Percentiles rank a stretch among this genome's conserved stretches.
These are phyloP conservation scores for Streptopelia turtur DNA, from an alignment of 2,797 vertebrate genomes.

Conservation along the genomic window DNA sequence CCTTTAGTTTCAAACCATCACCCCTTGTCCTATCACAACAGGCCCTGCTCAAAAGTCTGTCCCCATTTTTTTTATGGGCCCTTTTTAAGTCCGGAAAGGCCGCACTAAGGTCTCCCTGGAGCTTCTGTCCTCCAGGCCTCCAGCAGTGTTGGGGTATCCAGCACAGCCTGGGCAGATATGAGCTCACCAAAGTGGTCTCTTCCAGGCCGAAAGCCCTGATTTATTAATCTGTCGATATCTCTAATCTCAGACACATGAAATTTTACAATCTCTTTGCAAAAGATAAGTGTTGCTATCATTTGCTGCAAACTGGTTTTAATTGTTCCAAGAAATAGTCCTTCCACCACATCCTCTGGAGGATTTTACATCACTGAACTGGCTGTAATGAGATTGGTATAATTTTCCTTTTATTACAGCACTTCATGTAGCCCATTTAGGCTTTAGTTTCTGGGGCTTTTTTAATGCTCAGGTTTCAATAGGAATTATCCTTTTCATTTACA, in stretches of 20 bases:
- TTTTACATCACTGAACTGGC: background rate
- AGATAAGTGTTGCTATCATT: fast-evolving
- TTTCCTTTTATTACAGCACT: background rate
- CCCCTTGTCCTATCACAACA: no score
- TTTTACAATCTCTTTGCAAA: background rate
- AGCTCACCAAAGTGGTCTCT: fast-evolving
- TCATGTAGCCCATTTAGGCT: background rate
- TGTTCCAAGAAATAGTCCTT: background rate
- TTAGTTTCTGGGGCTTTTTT: background rate
- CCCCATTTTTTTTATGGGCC: no score
- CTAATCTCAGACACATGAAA: fast-evolving
- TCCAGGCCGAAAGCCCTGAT: background rate
- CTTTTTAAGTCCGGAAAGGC: no score
- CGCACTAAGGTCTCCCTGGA: no score
- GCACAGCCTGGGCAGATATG: background rate
- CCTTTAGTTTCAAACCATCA: no score
- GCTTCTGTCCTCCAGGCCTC: no score
- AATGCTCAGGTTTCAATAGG: fast-evolving
- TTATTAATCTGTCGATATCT: no score
- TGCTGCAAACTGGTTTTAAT: background rate
- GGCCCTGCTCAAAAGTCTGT: no score
- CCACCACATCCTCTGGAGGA: fast-evolving
- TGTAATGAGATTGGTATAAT: background rate
- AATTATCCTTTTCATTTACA: background rate
- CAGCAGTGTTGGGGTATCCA: background rate